phyloP scores from a whole-genome alignment of 2,888 invertebrate genomes.

The Antitype chi region DNA sequence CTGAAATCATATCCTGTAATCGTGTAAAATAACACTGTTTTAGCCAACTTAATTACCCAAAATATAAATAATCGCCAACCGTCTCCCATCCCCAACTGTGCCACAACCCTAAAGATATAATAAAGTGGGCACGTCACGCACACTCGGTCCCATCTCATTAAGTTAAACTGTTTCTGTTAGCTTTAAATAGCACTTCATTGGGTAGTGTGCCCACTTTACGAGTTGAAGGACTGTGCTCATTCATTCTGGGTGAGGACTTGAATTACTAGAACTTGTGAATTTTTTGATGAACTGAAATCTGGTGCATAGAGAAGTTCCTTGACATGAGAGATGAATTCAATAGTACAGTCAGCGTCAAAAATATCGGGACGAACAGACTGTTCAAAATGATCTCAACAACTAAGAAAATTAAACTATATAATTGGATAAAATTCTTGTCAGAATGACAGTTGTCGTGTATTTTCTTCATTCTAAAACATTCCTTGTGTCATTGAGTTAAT shows the following conservation, averaged over 20 bases:
- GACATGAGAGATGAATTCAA: not conserved
- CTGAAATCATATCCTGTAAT: too few species aligned
- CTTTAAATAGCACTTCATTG: constrained; percentile 80
- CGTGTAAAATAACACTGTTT: too few species aligned
- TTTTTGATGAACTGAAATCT: not conserved
- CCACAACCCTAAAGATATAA: constrained; percentile 72
- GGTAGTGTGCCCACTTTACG: constrained; percentile 71
- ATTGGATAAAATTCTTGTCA: too few species aligned
- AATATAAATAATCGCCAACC: not conserved
- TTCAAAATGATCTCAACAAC: too few species aligned
- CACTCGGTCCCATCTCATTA: constrained; percentile 85
- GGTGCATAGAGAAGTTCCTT: not conserved
- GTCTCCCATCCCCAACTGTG: constrained; percentile 61
- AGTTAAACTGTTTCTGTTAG: constrained; percentile 84
- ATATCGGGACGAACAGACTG: too few species aligned
- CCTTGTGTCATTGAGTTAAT: too few species aligned
- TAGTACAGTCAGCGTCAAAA: too few species aligned
- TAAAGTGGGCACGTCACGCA: constrained; percentile 85
- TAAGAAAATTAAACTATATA: too few species aligned
- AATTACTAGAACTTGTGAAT: constrained; percentile 21
- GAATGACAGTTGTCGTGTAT: too few species aligned
- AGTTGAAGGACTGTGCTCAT: constrained; percentile 58
- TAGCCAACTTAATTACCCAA: not conserved
- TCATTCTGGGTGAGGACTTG: constrained; percentile 34
- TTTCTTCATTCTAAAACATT: too few species aligned